phyloP scores from a whole-genome alignment of 1,140 invertebrate genomes.

The Diachasma alloeum region DNA sequence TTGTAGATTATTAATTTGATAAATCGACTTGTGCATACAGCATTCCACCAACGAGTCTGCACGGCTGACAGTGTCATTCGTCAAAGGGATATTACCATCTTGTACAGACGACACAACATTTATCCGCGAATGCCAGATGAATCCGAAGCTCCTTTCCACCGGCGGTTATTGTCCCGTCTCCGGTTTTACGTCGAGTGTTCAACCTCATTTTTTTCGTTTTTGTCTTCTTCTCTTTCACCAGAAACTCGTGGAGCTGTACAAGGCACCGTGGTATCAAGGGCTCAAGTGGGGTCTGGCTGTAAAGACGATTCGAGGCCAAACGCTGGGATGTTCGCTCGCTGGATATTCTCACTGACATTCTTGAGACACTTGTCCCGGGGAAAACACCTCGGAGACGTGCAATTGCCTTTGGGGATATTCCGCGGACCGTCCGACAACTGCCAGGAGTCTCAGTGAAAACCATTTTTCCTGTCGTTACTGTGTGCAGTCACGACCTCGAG shows the following conservation, averaged over 20 bases:
- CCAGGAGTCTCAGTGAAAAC: not conserved
- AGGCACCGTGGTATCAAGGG: not conserved
- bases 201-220: too few relatives aligned
- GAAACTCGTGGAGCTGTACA: too few relatives aligned
- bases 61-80: not conserved
- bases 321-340: not conserved
- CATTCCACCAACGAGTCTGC: not conserved
- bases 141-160: not conserved
- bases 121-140: not conserved
- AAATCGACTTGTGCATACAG: not conserved
- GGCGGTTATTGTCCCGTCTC: not conserved
- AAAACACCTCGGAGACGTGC: constrained; percentile 32
- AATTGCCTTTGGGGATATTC: constrained; percentile 38
- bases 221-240: too few relatives aligned
- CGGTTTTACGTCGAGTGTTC: not conserved
- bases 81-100: not conserved
- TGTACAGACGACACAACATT: not conserved
- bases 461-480: constrained; percentile 27
- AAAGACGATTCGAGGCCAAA: not conserved
- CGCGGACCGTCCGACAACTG: not conserved
- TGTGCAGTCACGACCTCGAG: constrained; percentile 31
- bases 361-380: not conserved
- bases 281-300: not conserved
- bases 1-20: not conserved
- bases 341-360: not conserved